Conservation (phyloP, 2,797 vertebrate species). For the Mus spretus region DNA sequence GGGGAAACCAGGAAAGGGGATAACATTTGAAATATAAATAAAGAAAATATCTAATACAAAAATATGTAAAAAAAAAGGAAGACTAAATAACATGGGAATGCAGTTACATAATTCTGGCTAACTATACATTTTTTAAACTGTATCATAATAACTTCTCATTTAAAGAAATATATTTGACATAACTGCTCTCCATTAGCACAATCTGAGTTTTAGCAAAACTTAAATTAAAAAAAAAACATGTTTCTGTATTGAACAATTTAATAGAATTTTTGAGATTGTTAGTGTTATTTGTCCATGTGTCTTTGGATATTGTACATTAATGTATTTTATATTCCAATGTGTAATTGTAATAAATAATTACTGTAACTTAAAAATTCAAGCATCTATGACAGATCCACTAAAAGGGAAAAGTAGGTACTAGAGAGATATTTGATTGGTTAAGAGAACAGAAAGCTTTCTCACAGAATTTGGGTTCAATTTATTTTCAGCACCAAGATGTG, state of each 20-base stretch:
- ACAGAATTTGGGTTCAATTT: neutral
- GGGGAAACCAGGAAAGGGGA: too few relatives aligned
- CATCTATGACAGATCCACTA: neutral
- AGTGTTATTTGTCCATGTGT: neutral
- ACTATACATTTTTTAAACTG: neutral
- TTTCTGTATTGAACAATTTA: neutral
- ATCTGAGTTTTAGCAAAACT: neutral
- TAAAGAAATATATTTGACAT: neutral
- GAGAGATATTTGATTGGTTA: neutral
- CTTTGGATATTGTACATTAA: neutral
- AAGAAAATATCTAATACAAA: too few relatives aligned
- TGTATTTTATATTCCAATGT: neutral
- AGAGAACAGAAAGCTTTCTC: neutral
- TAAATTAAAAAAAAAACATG: neutral
- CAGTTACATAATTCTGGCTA: neutral
- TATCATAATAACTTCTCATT: neutral
- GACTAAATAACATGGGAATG: neutral
- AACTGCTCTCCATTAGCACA: too few relatives aligned
- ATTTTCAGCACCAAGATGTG: neutral
- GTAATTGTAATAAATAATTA: neutral
- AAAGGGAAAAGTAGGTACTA: neutral
- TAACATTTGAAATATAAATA: too few relatives aligned
- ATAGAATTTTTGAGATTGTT: neutral
- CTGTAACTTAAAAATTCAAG: neutral
- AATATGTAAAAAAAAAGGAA: too few relatives aligned